These are phyloP conservation scores for Stomatorhinus walkeri DNA, from an alignment of 2,797 vertebrate genomes.

Conservation along the genomic window DNA sequence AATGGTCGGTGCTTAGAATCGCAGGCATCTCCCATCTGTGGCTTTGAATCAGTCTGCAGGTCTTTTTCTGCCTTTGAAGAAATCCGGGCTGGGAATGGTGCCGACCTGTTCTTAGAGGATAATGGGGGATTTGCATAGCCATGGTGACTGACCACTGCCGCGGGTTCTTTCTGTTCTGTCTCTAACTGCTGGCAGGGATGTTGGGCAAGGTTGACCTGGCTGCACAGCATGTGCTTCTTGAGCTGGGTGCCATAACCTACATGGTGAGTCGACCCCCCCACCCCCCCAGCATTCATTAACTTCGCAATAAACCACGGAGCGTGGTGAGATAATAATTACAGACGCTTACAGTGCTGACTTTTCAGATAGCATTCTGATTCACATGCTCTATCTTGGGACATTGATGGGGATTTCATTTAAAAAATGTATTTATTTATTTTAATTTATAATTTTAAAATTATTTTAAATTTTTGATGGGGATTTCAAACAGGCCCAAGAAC, in stretches of 20 bases:
- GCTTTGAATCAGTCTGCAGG: neutral
- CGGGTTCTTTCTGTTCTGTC: neutral
- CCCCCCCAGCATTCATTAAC: neutral
- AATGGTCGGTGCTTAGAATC: neutral
- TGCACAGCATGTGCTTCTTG: slow-evolving; percentile 72
- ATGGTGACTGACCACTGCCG: neutral
- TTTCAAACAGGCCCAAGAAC: neutral
- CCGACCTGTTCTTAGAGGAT: neutral
- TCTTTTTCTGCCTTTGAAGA: neutral
- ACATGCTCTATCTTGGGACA: neutral
- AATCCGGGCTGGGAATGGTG: neutral
- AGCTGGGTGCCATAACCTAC: slow-evolving; percentile 63
- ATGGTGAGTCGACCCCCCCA: slow-evolving; percentile 64
- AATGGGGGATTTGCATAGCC: neutral
- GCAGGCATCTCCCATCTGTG: neutral
- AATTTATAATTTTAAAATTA: too few relatives aligned
- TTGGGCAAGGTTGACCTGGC: slow-evolving; percentile 75
- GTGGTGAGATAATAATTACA: slow-evolving; percentile 8
- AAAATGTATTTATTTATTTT: too few relatives aligned
- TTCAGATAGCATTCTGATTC: neutral
- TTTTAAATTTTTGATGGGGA: neutral
- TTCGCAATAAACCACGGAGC: neutral
- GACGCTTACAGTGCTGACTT: neutral
- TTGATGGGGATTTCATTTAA: neutral
- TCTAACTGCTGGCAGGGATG: slow-evolving; percentile 58